Evolutionary conservation across 1,140 invertebrate genomes (phyloP).

Genomic region (Brachystomella parvula): DNA sequence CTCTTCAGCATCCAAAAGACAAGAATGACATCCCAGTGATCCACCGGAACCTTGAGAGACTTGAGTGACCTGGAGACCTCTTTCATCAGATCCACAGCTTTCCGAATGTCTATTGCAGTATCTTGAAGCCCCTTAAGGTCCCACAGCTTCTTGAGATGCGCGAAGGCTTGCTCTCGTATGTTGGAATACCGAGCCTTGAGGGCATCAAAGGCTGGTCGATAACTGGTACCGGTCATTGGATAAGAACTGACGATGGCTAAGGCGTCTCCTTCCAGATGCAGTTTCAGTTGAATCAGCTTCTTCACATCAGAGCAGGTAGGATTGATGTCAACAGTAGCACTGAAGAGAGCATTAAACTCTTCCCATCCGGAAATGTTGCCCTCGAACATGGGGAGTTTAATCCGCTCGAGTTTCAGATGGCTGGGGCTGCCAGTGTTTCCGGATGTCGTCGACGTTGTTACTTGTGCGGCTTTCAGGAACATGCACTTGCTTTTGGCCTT

Average conservation of each 20-base stretch:
- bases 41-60: neutral
- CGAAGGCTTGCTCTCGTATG: slow-evolving; percentile 6
- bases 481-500: too few relatives aligned
- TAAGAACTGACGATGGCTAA: neutral
- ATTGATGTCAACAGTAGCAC: too few relatives aligned
- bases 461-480: too few relatives aligned
- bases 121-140: neutral
- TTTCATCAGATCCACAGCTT: neutral
- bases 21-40: slow-evolving; percentile 21
- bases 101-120: neutral
- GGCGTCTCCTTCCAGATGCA: slow-evolving; percentile 4
- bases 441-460: too few relatives aligned
- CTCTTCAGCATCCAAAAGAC: neutral
- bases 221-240: neutral
- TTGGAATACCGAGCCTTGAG: neutral
- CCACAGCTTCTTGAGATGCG: neutral
- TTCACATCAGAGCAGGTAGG: too few relatives aligned
- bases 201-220: slow-evolving; percentile 6
- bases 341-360: too few relatives aligned
- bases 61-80: slow-evolving; percentile 12
- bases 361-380: too few relatives aligned
- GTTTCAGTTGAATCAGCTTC: slow-evolving; percentile 10
- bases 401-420: too few relatives aligned
- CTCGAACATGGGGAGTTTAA: too few relatives aligned
- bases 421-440: too few relatives aligned